Percentiles rank a stretch among this genome's conserved stretches.
Evolutionary conservation across 2,888 invertebrate species (phyloP).

Genomic region (Thereva unica): DNA sequence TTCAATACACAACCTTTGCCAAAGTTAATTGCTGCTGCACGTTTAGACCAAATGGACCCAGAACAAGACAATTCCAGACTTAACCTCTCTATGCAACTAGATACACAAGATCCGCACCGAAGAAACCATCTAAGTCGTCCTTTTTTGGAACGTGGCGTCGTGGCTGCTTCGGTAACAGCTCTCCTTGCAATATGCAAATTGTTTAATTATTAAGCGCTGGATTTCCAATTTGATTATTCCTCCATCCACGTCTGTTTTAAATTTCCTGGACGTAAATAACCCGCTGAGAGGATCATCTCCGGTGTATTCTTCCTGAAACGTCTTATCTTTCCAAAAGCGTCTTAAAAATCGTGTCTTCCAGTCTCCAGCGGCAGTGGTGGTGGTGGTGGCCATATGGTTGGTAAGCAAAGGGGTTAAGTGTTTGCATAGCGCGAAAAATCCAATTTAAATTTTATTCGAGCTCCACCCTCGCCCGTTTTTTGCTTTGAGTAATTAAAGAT

Average conservation of each 20-base stretch:
- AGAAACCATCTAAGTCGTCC: slow-evolving; percentile 5
- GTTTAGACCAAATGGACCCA: slow-evolving; percentile 36
- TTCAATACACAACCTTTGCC: slow-evolving; percentile 26
- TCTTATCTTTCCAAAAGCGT: not conserved
- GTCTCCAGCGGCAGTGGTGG: too few relatives aligned
- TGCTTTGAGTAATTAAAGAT: slow-evolving; percentile 47
- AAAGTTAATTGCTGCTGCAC: slow-evolving; percentile 38
- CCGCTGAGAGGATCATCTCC: slow-evolving; percentile 33
- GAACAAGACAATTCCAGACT: slow-evolving; percentile 21
- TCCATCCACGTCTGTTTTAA: slow-evolving; percentile 31
- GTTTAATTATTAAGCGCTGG: slow-evolving; percentile 39
- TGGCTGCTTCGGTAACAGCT: slow-evolving; percentile 13
- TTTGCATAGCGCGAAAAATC: slow-evolving; percentile 35
- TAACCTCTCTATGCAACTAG: slow-evolving; percentile 8
- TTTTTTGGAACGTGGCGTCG: slow-evolving; percentile 9
- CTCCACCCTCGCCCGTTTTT: slow-evolving; percentile 28
- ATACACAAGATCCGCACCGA: slow-evolving; percentile 5
- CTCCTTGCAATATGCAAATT: slow-evolving; percentile 40
- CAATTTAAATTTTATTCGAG: slow-evolving; percentile 42
- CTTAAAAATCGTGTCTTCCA: slow-evolving; percentile 21
- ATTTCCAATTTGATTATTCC: slow-evolving; percentile 20
- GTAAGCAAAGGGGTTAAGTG: slow-evolving; percentile 33
- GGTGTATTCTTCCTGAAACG: not conserved
- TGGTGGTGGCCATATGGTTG: slow-evolving; percentile 9
- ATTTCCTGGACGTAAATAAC: slow-evolving; percentile 23